Evolutionary conservation across 1,140 invertebrate genomes (phyloP).

Genomic region (Macrosteles quadrilineatus): DNA sequence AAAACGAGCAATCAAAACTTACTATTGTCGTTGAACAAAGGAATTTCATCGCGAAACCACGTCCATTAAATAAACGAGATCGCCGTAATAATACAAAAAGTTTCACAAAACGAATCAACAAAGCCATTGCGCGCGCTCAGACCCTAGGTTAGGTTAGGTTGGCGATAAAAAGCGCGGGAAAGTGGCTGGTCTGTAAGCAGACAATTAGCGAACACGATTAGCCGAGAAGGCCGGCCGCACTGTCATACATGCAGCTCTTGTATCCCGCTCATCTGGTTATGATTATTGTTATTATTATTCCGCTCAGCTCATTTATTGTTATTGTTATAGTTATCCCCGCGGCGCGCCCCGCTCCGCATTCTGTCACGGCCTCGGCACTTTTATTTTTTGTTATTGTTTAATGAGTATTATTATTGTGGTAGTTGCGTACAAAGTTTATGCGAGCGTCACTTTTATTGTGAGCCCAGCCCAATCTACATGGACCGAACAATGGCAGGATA

Average conservation of each 20-base stretch:
- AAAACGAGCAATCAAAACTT: too few species aligned
- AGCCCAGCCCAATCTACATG: constrained; percentile 5
- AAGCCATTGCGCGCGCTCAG: too few species aligned
- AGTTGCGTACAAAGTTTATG: constrained; percentile 11
- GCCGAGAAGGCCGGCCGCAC: background rate
- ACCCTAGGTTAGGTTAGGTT: too few species aligned
- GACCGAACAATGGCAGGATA: background rate
- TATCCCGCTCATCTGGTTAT: constrained; percentile 29
- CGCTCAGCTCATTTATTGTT: constrained; percentile 35
- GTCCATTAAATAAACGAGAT: too few species aligned
- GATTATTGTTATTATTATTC: constrained; percentile 40
- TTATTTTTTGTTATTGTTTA: constrained; percentile 29
- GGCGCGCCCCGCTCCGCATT: constrained; percentile 14
- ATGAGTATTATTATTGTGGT: constrained; percentile 30
- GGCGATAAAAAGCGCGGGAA: too few species aligned
- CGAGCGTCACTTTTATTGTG: constrained; percentile 11
- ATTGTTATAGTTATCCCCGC: constrained; percentile 38
- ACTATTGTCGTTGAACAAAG: too few species aligned
- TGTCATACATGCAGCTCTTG: constrained; percentile 18
- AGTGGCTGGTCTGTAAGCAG: background rate
- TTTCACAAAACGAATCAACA: too few species aligned
- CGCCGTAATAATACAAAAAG: too few species aligned
- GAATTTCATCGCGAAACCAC: too few species aligned
- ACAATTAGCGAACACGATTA: constrained; percentile 8
- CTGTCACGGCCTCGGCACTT: constrained; percentile 27